Evolutionary conservation across 1,140 invertebrate genomes (phyloP).

Genomic region (honey bee (Apis mellifera)): DNA sequence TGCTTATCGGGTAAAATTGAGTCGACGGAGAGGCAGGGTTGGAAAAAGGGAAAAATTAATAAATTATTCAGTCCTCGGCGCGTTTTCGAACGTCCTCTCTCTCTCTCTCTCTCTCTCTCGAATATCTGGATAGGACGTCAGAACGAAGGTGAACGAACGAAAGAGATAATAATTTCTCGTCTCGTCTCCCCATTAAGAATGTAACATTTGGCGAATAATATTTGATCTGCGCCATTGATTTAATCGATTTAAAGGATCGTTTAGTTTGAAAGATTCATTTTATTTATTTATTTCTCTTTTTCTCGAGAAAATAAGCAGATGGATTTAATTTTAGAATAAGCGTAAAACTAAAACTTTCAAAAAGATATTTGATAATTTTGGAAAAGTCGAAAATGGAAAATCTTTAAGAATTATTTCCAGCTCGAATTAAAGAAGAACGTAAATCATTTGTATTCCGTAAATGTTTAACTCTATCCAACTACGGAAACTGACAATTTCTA

Average conservation of each 20-base stretch:
- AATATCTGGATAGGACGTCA: not conserved
- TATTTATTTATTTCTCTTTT: too few species aligned
- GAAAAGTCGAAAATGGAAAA: not conserved
- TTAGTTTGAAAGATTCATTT: too few species aligned
- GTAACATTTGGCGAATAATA: not conserved
- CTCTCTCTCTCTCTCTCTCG: not conserved
- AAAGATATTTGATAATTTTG: not conserved
- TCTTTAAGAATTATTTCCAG: not conserved
- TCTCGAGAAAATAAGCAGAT: too few species aligned
- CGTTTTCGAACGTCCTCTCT: not conserved
- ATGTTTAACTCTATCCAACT: not conserved
- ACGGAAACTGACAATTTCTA: conserved; percentile 13
- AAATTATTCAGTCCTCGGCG: conserved; percentile 15
- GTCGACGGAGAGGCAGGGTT: not conserved
- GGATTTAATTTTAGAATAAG: too few species aligned
- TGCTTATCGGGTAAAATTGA: conserved; percentile 29
- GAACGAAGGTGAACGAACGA: not conserved
- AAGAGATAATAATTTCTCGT: not conserved
- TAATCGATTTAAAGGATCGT: not conserved
- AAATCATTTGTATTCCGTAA: too few species aligned
- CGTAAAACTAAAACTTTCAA: too few species aligned
- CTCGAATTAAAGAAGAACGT: not conserved
- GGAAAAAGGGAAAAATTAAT: conserved; percentile 23
- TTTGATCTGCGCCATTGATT: not conserved
- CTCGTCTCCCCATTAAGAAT: not conserved